These are phyloP conservation scores for Ctenicera cuprea DNA, from an alignment of 2,888 invertebrate genomes.

Conservation along the genomic window DNA sequence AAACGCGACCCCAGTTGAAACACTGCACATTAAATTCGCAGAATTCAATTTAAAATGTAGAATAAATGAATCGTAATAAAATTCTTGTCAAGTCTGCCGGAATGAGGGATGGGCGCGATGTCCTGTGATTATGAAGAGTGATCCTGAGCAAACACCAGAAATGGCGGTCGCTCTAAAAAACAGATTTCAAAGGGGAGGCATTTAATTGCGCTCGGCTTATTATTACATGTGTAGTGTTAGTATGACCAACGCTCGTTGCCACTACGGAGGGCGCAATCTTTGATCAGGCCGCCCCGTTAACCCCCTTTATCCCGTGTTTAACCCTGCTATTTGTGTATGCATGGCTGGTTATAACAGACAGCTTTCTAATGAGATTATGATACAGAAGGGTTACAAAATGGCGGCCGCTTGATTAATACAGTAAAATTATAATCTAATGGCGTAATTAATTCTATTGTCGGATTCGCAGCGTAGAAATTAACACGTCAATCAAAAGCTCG, in stretches of 20 bases:
- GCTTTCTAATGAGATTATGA: constrained; percentile 73
- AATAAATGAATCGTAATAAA: constrained; percentile 69
- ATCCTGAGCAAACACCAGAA: constrained; percentile 66
- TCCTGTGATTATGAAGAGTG: constrained; percentile 66
- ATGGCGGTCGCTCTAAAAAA: constrained; percentile 64
- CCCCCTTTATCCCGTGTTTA: constrained; percentile 61
- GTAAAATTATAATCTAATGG: constrained; percentile 59
- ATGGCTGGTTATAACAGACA: constrained; percentile 70
- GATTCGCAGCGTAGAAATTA: constrained; percentile 53
- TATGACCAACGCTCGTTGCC: constrained; percentile 59
- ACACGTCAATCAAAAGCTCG: constrained; percentile 42
- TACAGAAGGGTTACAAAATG: constrained; percentile 72
- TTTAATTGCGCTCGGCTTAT: constrained; percentile 68
- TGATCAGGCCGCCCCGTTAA: constrained; percentile 63
- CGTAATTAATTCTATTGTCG: constrained; percentile 55
- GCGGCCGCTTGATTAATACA: constrained; percentile 66
- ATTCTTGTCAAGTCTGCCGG: constrained; percentile 67
- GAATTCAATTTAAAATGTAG: constrained; percentile 66
- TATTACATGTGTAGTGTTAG: constrained; percentile 61
- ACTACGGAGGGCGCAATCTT: constrained; percentile 59
- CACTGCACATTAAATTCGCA: constrained; percentile 62
- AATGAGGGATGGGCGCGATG: constrained; percentile 63
- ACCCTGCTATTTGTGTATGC: constrained; percentile 67
- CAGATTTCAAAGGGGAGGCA: constrained; percentile 68
- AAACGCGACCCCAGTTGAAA: constrained; percentile 59